These are phyloP conservation scores for Drosophila percnosoma DNA, from an alignment of 2,888 invertebrate genomes.

Conservation along the genomic window DNA sequence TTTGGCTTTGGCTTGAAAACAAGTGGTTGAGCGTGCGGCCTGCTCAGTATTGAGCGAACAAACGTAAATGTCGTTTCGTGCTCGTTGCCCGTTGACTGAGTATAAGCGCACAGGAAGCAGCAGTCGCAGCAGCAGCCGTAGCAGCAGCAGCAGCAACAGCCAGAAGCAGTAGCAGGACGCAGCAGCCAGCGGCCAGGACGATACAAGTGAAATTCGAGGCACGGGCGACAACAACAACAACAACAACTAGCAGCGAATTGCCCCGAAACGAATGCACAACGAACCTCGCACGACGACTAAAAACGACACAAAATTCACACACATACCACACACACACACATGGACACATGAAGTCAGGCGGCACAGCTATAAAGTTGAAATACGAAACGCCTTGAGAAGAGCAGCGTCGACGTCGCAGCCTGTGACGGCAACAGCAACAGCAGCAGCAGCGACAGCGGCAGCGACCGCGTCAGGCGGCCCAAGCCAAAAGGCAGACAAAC, in stretches of 20 bases:
- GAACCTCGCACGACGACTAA: slow-evolving; percentile 56
- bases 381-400: slow-evolving; percentile 79
- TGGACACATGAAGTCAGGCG: slow-evolving; percentile 35
- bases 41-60: slow-evolving; percentile 75
- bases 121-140: slow-evolving; percentile 30
- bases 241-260: slow-evolving; percentile 41
- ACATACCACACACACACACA: slow-evolving; percentile 28
- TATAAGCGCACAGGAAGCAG: slow-evolving; percentile 63
- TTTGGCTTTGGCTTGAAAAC: slow-evolving; percentile 73
- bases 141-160: slow-evolving; percentile 44
- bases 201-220: slow-evolving; percentile 73
- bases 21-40: slow-evolving; percentile 81
- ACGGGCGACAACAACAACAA: slow-evolving; percentile 48
- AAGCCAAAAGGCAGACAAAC: slow-evolving; percentile 83
- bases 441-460: slow-evolving; percentile 40
- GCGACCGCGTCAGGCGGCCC: slow-evolving; percentile 60
- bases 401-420: slow-evolving; percentile 49
- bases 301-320: slow-evolving; percentile 37
- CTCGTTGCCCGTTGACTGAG: slow-evolving; percentile 67
- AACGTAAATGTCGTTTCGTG: slow-evolving; percentile 77
- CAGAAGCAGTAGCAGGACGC: slow-evolving; percentile 63
- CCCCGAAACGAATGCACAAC: slow-evolving; percentile 70
- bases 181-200: slow-evolving; percentile 64
- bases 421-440: slow-evolving; percentile 44
- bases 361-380: slow-evolving; percentile 71